A percentile compares a stretch with the other conserved stretches of the same genome.
phyloP scores from a whole-genome alignment of 2,797 vertebrate species.

The Notolepis coatsorum region DNA sequence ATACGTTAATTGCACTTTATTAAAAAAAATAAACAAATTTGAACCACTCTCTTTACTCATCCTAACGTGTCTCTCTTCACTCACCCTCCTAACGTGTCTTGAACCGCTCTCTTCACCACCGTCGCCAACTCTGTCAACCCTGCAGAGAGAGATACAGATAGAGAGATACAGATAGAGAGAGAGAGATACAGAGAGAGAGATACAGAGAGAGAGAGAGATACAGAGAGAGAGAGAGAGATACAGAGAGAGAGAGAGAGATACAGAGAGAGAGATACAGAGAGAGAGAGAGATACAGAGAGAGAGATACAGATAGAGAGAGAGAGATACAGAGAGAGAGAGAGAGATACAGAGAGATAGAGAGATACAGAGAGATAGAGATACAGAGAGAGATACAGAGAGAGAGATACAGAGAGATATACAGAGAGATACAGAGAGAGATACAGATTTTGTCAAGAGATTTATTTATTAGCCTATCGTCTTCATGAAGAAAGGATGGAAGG shows the following conservation, averaged over 20 bases:
- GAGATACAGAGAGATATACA: background rate
- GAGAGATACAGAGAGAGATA: background rate
- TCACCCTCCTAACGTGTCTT: conserved; percentile 90
- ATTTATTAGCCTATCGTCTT: too few relatives aligned
- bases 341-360: background rate
- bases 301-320: background rate
- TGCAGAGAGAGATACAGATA: conserved; percentile 52
- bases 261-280: too few relatives aligned
- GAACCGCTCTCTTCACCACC: conserved; percentile 92
- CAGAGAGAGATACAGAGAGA: background rate
- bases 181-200: background rate
- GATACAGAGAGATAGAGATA: background rate
- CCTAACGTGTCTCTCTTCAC: too few relatives aligned
- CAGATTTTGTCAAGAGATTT: too few relatives aligned
- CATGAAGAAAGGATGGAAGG: too few relatives aligned
- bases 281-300: background rate
- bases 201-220: background rate
- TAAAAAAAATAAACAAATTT: too few relatives aligned
- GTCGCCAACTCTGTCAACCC: conserved; percentile 91
- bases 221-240: background rate
- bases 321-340: background rate
- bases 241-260: too few relatives aligned
- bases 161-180: background rate
- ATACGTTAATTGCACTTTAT: too few relatives aligned
- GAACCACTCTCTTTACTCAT: too few relatives aligned